phyloP scores from a whole-genome alignment of 1,140 invertebrate genomes.

The Lerema accius region DNA sequence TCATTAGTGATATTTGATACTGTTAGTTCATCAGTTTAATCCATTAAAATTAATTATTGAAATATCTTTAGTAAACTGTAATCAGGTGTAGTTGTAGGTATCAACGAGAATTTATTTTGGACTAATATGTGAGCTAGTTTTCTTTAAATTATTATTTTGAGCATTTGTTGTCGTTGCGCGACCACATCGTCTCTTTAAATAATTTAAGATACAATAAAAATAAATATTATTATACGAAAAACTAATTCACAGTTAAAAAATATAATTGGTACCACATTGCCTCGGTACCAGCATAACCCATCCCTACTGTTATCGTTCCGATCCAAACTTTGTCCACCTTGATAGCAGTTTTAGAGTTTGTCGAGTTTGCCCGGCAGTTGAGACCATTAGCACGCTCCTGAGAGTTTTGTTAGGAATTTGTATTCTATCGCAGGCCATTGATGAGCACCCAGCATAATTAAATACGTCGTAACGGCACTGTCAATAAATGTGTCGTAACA shows the following conservation, averaged over 20 bases:
- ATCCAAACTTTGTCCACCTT: constrained; percentile 65
- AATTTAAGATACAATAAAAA: too few species aligned
- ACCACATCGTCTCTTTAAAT: too few species aligned
- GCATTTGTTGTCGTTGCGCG: too few species aligned
- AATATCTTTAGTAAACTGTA: too few species aligned
- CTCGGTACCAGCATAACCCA: constrained; percentile 23
- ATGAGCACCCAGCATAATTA: constrained; percentile 46
- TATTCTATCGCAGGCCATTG: constrained; percentile 45
- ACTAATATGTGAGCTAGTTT: too few species aligned
- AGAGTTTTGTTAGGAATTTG: constrained; percentile 45
- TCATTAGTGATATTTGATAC: too few species aligned
- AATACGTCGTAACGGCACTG: constrained; percentile 29
- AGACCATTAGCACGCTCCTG: constrained; percentile 51
- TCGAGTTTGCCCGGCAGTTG: constrained; percentile 45
- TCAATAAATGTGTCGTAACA: constrained; percentile 17
- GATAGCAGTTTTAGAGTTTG: constrained; percentile 64
- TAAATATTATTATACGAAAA: too few species aligned
- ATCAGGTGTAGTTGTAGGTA: too few species aligned
- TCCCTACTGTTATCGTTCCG: constrained; percentile 46
- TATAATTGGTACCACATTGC: constrained; percentile 34
- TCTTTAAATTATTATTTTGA: too few species aligned
- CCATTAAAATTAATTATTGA: too few species aligned
- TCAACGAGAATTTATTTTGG: too few species aligned
- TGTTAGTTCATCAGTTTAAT: too few species aligned
- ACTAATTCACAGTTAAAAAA: not conserved